These are phyloP conservation scores for Xiphophorus birchmanni DNA, from an alignment of 2,797 vertebrate genomes.

Conservation along the genomic window DNA sequence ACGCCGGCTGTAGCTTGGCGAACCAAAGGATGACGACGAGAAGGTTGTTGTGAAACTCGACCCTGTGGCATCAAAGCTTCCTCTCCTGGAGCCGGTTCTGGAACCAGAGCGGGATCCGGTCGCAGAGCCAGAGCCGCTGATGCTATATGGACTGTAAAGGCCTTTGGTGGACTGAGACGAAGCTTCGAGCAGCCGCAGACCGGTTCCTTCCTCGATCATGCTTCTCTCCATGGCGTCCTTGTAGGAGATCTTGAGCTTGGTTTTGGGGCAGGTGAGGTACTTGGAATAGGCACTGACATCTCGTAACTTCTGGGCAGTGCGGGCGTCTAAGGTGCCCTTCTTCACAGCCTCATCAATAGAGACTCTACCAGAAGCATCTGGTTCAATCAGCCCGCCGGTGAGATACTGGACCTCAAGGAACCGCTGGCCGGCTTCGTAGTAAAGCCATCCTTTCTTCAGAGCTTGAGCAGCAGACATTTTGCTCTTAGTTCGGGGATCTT, in stretches of 20 bases:
- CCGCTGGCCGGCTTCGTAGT: conserved; percentile 95
- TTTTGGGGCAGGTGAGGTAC: conserved; percentile 98
- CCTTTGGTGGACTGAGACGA: conserved; percentile 96
- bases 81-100: conserved; percentile 90
- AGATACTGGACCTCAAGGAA: conserved; percentile 99
- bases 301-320: conserved; percentile 94
- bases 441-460: conserved; percentile 97
- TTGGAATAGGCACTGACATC: conserved; percentile 93
- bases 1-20: conserved; percentile 90
- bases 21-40: conserved; percentile 90
- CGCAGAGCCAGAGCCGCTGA: conserved; percentile 90
- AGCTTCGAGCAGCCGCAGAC: conserved; percentile 92
- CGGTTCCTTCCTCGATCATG: conserved; percentile 93
- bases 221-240: conserved; percentile 97
- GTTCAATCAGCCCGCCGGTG: conserved; percentile 95
- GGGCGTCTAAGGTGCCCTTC: conserved; percentile 91
- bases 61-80: conserved; percentile 93
- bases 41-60: conserved; percentile 92
- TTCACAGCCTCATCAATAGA: conserved; percentile 90
- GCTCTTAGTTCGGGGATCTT: conserved; percentile 96
- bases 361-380: conserved; percentile 85
- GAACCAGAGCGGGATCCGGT: conserved; percentile 91
- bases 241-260: conserved; percentile 98
- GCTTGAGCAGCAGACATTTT: conserved; percentile 98
- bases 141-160: conserved; percentile 95